Percentiles rank a stretch among this genome's conserved stretches.
These are phyloP conservation scores for Myotis findleyi DNA, from an alignment of 2,797 vertebrate genomes.

Conservation along the genomic window DNA sequence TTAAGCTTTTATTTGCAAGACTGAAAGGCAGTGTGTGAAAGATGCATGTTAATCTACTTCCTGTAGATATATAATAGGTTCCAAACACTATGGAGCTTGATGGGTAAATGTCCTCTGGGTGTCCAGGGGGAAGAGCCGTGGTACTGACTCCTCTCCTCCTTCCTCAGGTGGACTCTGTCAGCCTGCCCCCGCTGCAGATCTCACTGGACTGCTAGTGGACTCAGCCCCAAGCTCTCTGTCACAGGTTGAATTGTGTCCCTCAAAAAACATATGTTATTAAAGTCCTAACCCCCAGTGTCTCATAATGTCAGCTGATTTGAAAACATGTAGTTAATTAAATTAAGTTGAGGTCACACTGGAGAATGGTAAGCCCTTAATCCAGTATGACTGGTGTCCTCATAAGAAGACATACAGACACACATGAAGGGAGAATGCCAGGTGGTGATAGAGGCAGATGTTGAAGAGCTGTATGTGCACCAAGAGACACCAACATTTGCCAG, in stretches of 20 bases:
- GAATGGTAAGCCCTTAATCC: neutral
- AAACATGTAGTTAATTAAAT: neutral
- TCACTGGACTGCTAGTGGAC: neutral
- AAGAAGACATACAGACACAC: neutral
- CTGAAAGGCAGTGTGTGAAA: neutral
- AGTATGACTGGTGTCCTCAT: neutral
- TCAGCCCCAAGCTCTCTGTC: neutral
- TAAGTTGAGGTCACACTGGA: neutral
- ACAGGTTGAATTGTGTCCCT: neutral
- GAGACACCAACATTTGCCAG: accelerated
- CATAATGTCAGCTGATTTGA: neutral
- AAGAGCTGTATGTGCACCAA: neutral
- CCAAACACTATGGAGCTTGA: neutral
- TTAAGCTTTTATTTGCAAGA: neutral
- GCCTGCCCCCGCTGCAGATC: accelerated
- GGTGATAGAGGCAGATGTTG: neutral
- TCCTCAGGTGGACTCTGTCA: neutral
- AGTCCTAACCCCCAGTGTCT: neutral
- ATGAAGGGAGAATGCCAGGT: accelerated
- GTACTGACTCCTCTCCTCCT: accelerated
- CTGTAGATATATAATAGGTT: neutral
- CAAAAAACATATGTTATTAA: neutral
- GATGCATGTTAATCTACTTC: neutral
- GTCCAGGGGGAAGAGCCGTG: neutral
- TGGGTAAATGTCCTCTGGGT: neutral